Percentiles rank a stretch among this genome's conserved stretches.
Conservation (phyloP, 2,888 invertebrate species). For the Hemistola chrysoprasaria region DNA sequence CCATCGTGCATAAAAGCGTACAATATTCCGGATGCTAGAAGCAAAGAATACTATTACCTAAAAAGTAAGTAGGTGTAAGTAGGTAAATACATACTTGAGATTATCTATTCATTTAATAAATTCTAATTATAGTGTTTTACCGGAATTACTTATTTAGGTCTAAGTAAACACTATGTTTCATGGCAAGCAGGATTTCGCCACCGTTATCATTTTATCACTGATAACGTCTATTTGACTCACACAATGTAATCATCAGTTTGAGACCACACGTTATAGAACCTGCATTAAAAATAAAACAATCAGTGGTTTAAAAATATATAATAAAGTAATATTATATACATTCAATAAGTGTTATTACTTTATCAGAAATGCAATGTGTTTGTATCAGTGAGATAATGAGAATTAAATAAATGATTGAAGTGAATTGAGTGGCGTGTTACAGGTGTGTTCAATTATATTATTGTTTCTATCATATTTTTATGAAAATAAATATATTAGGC, state of each 20-base stretch:
- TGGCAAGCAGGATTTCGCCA: slow-evolving; percentile 40
- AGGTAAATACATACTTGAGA: too few relatives aligned
- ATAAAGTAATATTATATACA: too few relatives aligned
- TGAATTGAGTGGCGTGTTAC: neutral
- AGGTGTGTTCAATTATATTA: neutral
- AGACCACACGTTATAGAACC: slow-evolving; percentile 47
- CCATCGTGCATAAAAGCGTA: too few relatives aligned
- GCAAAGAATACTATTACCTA: too few relatives aligned
- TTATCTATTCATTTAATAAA: too few relatives aligned
- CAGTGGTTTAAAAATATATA: slow-evolving; percentile 20
- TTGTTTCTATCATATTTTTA: neutral
- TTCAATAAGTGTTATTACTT: neutral
- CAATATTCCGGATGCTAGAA: too few relatives aligned
- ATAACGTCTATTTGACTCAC: slow-evolving; percentile 69
- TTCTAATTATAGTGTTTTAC: slow-evolving; percentile 9
- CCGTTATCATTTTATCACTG: slow-evolving; percentile 59
- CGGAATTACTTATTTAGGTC: slow-evolving; percentile 12
- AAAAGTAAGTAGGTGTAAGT: too few relatives aligned
- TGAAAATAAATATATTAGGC: too few relatives aligned
- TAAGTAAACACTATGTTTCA: slow-evolving; percentile 20
- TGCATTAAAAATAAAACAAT: slow-evolving; percentile 9
- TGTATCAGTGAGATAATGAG: slow-evolving; percentile 23
- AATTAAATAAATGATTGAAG: slow-evolving; percentile 16
- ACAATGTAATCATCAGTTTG: slow-evolving; percentile 53
- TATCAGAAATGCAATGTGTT: slow-evolving; percentile 19